A percentile compares a stretch with the other conserved stretches of the same genome.
Conservation (phyloP, 2,797 vertebrate species). For the Morus bassanus region DNA sequence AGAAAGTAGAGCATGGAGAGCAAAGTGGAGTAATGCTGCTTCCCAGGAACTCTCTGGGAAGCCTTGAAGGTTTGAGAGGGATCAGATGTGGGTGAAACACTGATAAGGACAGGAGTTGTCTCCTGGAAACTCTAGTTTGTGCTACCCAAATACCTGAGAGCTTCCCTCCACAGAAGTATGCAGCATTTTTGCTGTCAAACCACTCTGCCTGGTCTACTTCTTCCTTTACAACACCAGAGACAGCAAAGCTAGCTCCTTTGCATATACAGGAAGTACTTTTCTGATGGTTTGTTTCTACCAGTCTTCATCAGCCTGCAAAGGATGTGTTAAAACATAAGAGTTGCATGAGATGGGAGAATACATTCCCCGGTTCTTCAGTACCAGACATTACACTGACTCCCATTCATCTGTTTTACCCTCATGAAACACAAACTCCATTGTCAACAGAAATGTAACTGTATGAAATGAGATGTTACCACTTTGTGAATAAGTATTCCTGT, state of each 20-base stretch:
- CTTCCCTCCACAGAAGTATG: neutral
- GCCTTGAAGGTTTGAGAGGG: neutral
- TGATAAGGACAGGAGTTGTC: neutral
- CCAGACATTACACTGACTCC: neutral
- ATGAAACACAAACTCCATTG: neutral
- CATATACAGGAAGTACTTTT: neutral
- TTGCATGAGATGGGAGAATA: neutral
- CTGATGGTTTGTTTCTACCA: neutral
- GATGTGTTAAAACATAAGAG: neutral
- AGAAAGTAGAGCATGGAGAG: neutral
- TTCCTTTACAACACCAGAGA: neutral
- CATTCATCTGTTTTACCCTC: neutral
- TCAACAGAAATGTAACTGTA: neutral
- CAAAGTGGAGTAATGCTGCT: neutral
- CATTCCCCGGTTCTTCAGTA: neutral
- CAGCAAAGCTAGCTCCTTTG: neutral
- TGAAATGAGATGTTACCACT: neutral
- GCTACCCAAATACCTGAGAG: neutral
- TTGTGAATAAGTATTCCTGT: neutral
- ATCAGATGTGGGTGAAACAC: neutral
- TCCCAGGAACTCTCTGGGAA: neutral
- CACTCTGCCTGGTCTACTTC: neutral
- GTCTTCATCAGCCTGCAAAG: neutral
- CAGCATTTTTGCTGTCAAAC: neutral
- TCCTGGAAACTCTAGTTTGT: neutral